Base-by-base conservation (phyloP, 2,888 invertebrate genomes). In the Lepidochrysops patricia region DNA sequence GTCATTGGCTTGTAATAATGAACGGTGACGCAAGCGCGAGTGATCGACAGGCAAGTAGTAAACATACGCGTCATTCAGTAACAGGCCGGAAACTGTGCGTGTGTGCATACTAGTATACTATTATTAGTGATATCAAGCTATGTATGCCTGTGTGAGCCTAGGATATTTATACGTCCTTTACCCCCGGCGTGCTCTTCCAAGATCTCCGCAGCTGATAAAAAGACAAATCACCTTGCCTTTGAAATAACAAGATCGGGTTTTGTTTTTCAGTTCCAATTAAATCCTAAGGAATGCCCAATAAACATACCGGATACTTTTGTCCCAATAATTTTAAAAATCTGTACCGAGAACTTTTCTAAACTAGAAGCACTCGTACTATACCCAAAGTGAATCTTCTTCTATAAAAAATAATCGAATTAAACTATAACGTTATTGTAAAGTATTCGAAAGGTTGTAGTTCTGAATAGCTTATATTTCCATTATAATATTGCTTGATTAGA, bases 41-140 rank as follows among this genome's bases (percentile, higher is more conserved):
- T 80, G 83, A 82, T 83, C 80, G 84, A 82, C 84, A 80, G 76
- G 68, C 72, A 67, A 65, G 79, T 84, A 85, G 85, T 84, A 86
- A 84, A 84, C 83, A 82, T 76, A 82, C 77, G 75, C 80, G 83
- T 83, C 86, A 82, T 82, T 84, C 84, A 81, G 77, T 74, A 77
- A 77, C 74, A 70, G 77, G 73, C 80, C 83, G 82, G 83, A 82
- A 79, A n/a, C 26, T 9, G 70, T 67, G 78, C 77, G 77, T 76
- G 77, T 59, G 74, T 72, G 67, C 56, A 32, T 26, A 50, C 19
- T 15, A 12, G 19, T n/a, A n/a, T n/a, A n/a, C n/a, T n/a, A n/a
- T n/a, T n/a, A n/a, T n/a, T n/a, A n/a, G n/a, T n/a, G 48, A 25
- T 29, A 19, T 1, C 12, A n/a, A n/a, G n/a, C 1, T 49, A 26